Percentiles rank a stretch among this genome's conserved stretches.
These are phyloP conservation scores for Tetragonula clypearis DNA, from an alignment of 1,140 invertebrate genomes.

Conservation along the genomic window DNA sequence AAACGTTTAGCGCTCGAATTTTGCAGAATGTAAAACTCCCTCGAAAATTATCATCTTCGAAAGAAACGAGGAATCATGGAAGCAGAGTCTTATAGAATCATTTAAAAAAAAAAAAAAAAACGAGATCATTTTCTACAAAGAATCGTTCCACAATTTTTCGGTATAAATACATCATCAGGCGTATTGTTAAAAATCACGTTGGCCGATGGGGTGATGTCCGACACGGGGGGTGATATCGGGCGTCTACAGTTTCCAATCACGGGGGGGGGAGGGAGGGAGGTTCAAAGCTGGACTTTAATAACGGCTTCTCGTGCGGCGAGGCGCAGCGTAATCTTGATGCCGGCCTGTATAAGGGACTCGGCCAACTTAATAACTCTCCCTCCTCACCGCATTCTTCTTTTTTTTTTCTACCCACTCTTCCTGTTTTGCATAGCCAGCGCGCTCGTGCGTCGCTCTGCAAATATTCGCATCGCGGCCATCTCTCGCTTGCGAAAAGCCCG, in stretches of 20 bases:
- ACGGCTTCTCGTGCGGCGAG: conserved; percentile 3
- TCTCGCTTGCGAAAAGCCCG: not conserved
- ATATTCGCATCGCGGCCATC: conserved; percentile 29
- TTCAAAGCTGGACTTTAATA: conserved; percentile 29
- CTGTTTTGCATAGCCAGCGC: conserved; percentile 32
- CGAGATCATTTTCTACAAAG: no score
- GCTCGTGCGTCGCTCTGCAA: conserved; percentile 26
- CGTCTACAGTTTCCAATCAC: conserved; percentile 18
- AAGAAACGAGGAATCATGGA: no score
- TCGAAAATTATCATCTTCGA: no score
- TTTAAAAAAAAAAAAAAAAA: no score
- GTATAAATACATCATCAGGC: not conserved
- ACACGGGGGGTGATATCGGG: not conserved
- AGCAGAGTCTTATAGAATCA: no score
- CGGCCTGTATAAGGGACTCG: conserved; percentile 1
- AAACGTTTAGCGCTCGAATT: no score
- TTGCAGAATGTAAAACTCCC: no score
- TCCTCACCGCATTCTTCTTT: no score
- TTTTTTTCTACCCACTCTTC: not conserved
- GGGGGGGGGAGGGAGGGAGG: no score
- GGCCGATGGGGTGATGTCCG: not conserved
- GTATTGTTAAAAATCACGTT: not conserved
- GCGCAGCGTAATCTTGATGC: conserved; percentile 34
- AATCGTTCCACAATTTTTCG: no score
- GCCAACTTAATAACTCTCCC: conserved; percentile 29